These are phyloP conservation scores for Lethenteron reissneri DNA, from an alignment of 2,113 vertebrate genomes.

Conservation along the genomic window DNA sequence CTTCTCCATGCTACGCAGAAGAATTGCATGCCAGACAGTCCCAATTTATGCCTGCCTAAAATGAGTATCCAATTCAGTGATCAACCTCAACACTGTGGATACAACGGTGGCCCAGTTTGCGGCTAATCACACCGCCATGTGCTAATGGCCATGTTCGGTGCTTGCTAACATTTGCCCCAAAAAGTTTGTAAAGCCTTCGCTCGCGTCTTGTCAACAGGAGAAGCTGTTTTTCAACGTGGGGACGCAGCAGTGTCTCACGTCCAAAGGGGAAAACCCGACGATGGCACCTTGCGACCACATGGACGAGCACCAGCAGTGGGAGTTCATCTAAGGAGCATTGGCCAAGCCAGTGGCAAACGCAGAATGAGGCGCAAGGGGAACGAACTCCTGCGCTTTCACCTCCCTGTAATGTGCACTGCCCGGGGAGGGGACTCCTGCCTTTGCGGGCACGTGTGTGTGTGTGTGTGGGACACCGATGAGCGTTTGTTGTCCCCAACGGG, in stretches of 20 bases:
- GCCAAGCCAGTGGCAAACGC: too few species aligned
- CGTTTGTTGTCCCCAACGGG: too few species aligned
- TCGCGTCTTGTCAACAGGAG: slow-evolving; percentile 22
- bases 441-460: too few species aligned
- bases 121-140: not conserved
- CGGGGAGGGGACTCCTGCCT: too few species aligned
- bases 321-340: slow-evolving; percentile 17
- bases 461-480: too few species aligned
- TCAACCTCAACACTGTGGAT: not conserved
- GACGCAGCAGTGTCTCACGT: slow-evolving; percentile 36
- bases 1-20: not conserved
- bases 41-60: not conserved
- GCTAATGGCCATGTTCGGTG: not conserved
- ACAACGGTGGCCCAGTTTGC: not conserved
- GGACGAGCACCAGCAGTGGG: slow-evolving; percentile 45
- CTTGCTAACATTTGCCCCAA: not conserved
- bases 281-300: slow-evolving; percentile 29
- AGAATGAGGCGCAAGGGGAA: too few species aligned
- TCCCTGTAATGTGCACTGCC: too few species aligned
- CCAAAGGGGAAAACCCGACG: slow-evolving; percentile 24
- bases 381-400: too few species aligned
- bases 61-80: not conserved
- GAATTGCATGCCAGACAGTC: not conserved
- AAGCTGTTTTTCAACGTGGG: slow-evolving; percentile 38
- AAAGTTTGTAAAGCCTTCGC: not conserved